A percentile compares a stretch with the other conserved stretches of the same genome.
Conservation (phyloP, 2,113 vertebrate species). For the Thymallus thymallus region DNA sequence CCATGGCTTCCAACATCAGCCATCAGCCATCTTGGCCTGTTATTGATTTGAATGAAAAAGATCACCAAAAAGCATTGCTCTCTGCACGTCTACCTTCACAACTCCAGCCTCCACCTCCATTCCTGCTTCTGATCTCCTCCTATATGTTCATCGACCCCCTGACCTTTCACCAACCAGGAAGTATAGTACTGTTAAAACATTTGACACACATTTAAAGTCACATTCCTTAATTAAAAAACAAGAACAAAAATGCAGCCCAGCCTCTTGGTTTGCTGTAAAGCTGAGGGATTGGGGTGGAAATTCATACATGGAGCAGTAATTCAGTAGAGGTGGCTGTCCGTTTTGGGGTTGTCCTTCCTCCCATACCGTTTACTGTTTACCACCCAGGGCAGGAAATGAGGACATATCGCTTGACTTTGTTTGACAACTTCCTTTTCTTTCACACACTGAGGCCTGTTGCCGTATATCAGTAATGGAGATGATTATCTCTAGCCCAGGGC, state of each 20-base stretch:
- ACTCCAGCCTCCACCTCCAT: no score
- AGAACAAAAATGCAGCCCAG: no score
- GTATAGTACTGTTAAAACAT: no score
- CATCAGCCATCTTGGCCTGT: conserved; percentile 8
- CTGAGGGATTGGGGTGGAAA: no score
- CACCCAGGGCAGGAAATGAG: conserved; percentile 42
- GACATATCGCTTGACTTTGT: conserved; percentile 55
- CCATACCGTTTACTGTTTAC: neutral
- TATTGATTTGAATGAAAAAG: conserved; percentile 51
- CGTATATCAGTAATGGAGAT: conserved; percentile 51
- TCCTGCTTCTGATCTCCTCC: no score
- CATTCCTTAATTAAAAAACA: no score
- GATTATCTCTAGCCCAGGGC: conserved; percentile 42
- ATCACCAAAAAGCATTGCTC: conserved; percentile 37
- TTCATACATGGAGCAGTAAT: conserved; percentile 6
- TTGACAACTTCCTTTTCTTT: conserved; percentile 46
- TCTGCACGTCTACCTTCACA: no score
- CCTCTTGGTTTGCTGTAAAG: no score
- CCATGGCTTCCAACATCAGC: neutral
- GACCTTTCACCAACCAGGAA: no score
- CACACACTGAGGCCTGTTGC: conserved; percentile 39
- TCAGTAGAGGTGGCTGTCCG: conserved; percentile 28
- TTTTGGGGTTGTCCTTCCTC: conserved; percentile 1
- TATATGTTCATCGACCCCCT: no score
- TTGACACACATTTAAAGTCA: no score